A percentile compares a stretch with the other conserved stretches of the same genome.
Evolutionary conservation across 92 coral and sea anemone genomes (phyloP).

Genomic region (Phenganax stokvisi): DNA sequence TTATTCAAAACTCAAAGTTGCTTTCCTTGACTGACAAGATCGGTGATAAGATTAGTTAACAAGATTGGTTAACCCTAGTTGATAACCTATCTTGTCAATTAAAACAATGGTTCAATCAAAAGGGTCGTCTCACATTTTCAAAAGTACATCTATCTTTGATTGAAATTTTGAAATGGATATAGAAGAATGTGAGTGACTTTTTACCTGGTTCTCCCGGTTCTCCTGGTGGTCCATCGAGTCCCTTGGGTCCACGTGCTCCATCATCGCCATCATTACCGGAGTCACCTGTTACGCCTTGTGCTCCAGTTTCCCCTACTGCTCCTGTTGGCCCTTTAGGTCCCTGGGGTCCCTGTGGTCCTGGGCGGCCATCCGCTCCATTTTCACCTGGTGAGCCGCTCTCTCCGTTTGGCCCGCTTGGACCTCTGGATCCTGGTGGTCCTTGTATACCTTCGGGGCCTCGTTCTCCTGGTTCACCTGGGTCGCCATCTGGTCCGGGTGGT

Average conservation of each 20-base stretch:
- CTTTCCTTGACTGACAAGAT: no score
- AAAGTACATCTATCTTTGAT: no score
- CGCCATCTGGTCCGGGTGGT: slow-evolving; percentile 9
- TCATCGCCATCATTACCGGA: slow-evolving; percentile 1
- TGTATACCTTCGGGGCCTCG: slow-evolving; percentile 4
- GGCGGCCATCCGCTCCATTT: slow-evolving; percentile 16
- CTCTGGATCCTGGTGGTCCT: slow-evolving; percentile 21
- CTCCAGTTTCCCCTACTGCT: not conserved
- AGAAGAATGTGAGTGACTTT: not conserved
- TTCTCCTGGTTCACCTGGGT: not conserved
- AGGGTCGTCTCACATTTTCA: no score
- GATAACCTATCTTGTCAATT: no score
- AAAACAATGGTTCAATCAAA: no score
- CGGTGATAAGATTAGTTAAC: no score
- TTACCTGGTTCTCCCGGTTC: slow-evolving; percentile 5
- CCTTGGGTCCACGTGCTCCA: slow-evolving; percentile 17
- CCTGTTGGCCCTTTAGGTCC: slow-evolving; percentile 36
- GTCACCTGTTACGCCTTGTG: not conserved
- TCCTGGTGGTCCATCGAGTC: not conserved
- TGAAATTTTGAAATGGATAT: not conserved
- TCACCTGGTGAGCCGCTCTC: slow-evolving; percentile 9
- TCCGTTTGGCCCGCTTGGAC: not conserved
- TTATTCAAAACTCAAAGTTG: no score
- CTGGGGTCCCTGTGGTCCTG: slow-evolving; percentile 24
- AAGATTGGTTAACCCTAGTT: no score